phyloP scores from a whole-genome alignment of 2,888 invertebrate genomes.

The Chloroclystis v-ata region DNA sequence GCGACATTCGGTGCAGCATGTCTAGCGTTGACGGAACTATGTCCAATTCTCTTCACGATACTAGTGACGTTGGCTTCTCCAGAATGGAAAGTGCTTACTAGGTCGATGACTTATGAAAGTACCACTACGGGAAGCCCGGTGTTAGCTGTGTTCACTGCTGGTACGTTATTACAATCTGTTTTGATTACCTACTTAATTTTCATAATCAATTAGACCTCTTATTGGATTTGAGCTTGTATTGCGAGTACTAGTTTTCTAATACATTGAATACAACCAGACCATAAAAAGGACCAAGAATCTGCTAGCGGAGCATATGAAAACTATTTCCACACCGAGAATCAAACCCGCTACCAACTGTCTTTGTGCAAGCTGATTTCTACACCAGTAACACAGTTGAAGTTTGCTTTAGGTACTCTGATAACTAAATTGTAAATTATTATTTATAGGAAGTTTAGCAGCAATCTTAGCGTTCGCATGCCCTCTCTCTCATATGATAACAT shows the following conservation, averaged over 20 bases:
- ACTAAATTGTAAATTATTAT: conserved; percentile 16
- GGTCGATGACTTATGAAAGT: conserved; percentile 79
- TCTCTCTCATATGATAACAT: conserved; percentile 78
- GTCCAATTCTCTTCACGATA: conserved; percentile 75
- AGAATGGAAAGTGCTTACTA: conserved; percentile 80
- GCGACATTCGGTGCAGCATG: conserved; percentile 79
- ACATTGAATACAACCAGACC: too few relatives aligned
- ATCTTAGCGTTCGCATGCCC: conserved; percentile 81
- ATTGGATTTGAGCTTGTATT: too few relatives aligned
- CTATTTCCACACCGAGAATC: too few relatives aligned
- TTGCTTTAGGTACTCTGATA: background rate
- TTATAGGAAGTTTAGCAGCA: conserved; percentile 79
- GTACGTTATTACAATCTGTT: conserved; percentile 40
- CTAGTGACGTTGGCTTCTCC: conserved; percentile 78
- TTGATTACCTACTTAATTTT: too few relatives aligned
- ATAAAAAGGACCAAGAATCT: too few relatives aligned
- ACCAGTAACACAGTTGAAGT: too few relatives aligned
- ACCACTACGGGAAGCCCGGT: conserved; percentile 80
- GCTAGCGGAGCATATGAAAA: too few relatives aligned
- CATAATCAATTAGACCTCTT: too few relatives aligned
- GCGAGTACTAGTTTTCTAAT: too few relatives aligned
- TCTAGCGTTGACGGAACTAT: conserved; percentile 80
- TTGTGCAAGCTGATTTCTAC: too few relatives aligned
- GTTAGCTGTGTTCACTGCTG: conserved; percentile 80
- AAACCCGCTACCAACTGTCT: too few relatives aligned